Evolutionary conservation across 2,797 vertebrate species (phyloP).

Genomic region (Microcaecilia unicolor): DNA sequence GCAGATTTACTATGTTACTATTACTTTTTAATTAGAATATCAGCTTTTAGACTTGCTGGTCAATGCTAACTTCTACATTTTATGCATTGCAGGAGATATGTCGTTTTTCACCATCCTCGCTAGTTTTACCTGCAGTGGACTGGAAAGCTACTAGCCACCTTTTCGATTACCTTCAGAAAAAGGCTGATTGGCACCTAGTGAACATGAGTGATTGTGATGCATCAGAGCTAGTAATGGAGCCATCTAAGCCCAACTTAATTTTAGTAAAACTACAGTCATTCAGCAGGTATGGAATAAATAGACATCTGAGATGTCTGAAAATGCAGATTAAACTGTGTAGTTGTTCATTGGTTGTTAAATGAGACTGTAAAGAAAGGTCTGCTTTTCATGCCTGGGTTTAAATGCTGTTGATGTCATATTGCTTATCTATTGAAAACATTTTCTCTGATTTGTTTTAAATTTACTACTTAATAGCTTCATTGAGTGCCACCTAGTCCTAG

Average conservation of each 20-base stretch:
- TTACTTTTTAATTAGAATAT: no score
- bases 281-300: slow-evolving; percentile 35
- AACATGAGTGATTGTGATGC: slow-evolving; percentile 6
- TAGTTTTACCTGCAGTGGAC: slow-evolving; percentile 49
- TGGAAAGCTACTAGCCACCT: slow-evolving; percentile 21
- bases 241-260: slow-evolving; percentile 27
- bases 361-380: no score
- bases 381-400: no score
- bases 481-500: no score
- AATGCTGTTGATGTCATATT: no score
- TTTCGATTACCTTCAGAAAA: slow-evolving; percentile 21
- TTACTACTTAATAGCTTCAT: no score
- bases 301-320: no score
- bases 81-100: slow-evolving; percentile 39
- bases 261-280: slow-evolving; percentile 30
- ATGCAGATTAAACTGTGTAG: no score
- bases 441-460: no score
- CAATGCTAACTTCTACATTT: slow-evolving; percentile 8
- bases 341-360: no score
- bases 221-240: slow-evolving; percentile 23
- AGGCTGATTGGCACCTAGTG: slow-evolving; percentile 24
- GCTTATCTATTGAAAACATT: no score
- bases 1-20: no score
- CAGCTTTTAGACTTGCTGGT: slow-evolving; percentile 6
- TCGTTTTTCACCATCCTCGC: slow-evolving; percentile 36